Evolutionary conservation across 1,140 invertebrate genomes (phyloP).

Genomic region (Rhopalosiphum padi): DNA sequence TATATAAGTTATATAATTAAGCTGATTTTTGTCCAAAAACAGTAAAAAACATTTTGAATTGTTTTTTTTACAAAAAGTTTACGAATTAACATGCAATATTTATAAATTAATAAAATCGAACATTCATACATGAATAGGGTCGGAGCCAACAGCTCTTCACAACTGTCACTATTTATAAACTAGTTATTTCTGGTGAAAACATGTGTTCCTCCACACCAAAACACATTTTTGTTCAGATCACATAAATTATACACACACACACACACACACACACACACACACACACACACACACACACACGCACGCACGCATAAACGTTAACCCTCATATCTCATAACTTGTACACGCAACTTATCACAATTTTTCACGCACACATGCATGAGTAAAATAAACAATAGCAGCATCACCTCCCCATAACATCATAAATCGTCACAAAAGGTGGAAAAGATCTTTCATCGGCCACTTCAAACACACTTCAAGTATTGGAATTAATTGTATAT

Average conservation of each 20-base stretch:
- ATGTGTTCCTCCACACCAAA: slow-evolving; percentile 39
- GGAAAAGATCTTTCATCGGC: slow-evolving; percentile 42
- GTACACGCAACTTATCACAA: slow-evolving; percentile 31
- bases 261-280: background rate
- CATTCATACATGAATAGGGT: slow-evolving; percentile 48
- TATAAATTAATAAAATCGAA: slow-evolving; percentile 47
- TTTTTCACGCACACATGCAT: background rate
- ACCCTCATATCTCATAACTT: slow-evolving; percentile 35
- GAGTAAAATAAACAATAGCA: slow-evolving; percentile 38
- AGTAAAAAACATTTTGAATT: background rate
- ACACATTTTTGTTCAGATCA: slow-evolving; percentile 57
- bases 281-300: background rate
- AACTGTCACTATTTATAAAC: slow-evolving; percentile 58
- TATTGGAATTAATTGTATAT: background rate
- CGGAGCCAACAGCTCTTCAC: slow-evolving; percentile 52
- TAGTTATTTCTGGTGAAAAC: slow-evolving; percentile 57
- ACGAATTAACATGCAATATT: slow-evolving; percentile 10
- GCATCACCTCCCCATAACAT: background rate
- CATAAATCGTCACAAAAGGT: slow-evolving; percentile 3
- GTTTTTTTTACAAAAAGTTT: background rate
- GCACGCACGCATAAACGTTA: background rate
- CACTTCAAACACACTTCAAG: slow-evolving; percentile 35
- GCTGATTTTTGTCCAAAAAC: background rate
- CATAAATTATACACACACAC: slow-evolving; percentile 39
- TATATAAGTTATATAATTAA: background rate